Conservation (phyloP, 1,140 invertebrate species). For the Euura saliciscinereae region DNA sequence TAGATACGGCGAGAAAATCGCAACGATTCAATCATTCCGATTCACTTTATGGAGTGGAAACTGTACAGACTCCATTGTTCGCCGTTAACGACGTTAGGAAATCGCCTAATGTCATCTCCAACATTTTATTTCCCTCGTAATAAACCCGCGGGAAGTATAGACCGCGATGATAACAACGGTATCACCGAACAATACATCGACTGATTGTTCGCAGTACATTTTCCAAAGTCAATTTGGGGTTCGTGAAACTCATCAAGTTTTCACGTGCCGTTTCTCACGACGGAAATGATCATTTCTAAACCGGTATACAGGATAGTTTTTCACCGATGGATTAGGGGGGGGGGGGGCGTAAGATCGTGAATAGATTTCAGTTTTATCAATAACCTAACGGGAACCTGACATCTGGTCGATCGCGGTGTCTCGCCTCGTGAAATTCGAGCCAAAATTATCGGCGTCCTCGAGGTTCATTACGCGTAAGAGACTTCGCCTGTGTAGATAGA, state of each 20-base stretch:
- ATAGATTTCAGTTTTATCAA: constrained; percentile 23
- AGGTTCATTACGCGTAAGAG: neutral
- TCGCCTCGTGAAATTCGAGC: neutral
- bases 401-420: constrained; percentile 12
- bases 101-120: constrained; percentile 11
- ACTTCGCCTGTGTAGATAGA: neutral
- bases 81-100: constrained; percentile 36
- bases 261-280: constrained; percentile 16
- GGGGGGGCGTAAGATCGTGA: neutral
- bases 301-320: neutral
- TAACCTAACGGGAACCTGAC: constrained; percentile 22
- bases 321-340: neutral
- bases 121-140: constrained; percentile 14
- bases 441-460: neutral
- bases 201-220: neutral
- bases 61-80: neutral
- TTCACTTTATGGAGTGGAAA: constrained; percentile 36
- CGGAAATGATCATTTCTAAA: neutral
- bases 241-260: neutral
- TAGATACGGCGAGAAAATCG: neutral
- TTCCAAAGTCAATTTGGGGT: neutral
- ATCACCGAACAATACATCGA: neutral
- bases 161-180: neutral
- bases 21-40: constrained; percentile 7
- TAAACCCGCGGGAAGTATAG: neutral